phyloP scores from a whole-genome alignment of 2,797 vertebrate species.

The Neosilurus mollespiculum region DNA sequence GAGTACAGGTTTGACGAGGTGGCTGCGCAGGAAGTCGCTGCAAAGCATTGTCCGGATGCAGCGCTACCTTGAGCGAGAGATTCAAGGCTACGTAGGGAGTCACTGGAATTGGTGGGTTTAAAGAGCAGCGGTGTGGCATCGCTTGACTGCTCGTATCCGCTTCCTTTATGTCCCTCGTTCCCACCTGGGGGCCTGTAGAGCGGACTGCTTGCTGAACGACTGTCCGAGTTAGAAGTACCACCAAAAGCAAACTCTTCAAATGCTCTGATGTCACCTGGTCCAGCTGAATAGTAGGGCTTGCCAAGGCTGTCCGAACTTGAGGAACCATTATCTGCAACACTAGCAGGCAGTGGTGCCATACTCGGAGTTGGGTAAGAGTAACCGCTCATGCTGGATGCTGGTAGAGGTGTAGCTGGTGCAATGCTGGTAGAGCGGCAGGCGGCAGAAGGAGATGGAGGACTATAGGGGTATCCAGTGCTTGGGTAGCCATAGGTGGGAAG shows the following conservation, averaged over 20 bases:
- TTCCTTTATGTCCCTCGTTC: slow-evolving; percentile 69
- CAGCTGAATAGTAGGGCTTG: slow-evolving; percentile 95
- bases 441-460: slow-evolving; percentile 88
- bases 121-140: slow-evolving; percentile 89
- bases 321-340: slow-evolving; percentile 85
- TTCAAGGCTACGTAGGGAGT: slow-evolving; percentile 51
- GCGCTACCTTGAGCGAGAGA: slow-evolving; percentile 43
- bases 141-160: slow-evolving; percentile 87
- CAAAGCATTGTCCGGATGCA: slow-evolving; percentile 41
- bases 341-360: slow-evolving; percentile 87
- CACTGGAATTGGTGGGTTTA: slow-evolving; percentile 69
- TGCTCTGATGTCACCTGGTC: slow-evolving; percentile 90
- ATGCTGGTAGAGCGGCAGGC: slow-evolving; percentile 94
- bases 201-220: slow-evolving; percentile 77
- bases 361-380: slow-evolving; percentile 93
- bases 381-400: slow-evolving; percentile 86
- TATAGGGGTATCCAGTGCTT: slow-evolving; percentile 89
- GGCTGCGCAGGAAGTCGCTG: slow-evolving; percentile 45
- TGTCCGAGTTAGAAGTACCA: slow-evolving; percentile 48
- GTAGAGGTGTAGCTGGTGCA: slow-evolving; percentile 88
- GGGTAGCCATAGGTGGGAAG: slow-evolving; percentile 93
- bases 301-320: slow-evolving; percentile 90
- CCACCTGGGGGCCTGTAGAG: slow-evolving; percentile 89
- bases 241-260: slow-evolving; percentile 93
- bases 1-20: slow-evolving; percentile 75